phyloP scores from a whole-genome alignment of 2,113 vertebrate species.

The Daubentonia madagascariensis region DNA sequence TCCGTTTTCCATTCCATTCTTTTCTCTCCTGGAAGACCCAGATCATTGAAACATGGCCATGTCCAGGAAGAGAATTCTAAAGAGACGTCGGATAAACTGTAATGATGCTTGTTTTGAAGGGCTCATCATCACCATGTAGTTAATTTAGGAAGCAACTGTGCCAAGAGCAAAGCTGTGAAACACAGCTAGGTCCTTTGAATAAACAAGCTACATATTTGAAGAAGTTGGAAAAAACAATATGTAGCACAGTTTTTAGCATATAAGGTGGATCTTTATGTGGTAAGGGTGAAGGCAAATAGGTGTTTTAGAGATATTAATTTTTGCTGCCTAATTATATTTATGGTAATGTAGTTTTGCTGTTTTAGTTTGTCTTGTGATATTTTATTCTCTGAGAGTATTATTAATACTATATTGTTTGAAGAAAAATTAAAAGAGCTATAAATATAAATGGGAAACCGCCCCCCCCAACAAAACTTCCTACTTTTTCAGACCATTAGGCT shows the following conservation, averaged over 20 bases:
- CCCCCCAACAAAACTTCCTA: not conserved
- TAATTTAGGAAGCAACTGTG: conserved; percentile 31
- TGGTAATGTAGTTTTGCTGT: not conserved
- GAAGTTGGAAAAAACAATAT: not conserved
- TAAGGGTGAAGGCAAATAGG: not conserved
- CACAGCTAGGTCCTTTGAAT: not conserved
- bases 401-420: not conserved
- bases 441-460: not conserved
- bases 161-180: conserved; percentile 32
- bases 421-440: not conserved
- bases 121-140: not conserved
- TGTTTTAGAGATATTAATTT: conserved; percentile 29
- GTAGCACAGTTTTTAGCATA: not conserved
- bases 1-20: not conserved
- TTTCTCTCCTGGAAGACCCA: not conserved
- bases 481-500: not conserved
- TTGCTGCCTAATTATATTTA: not conserved
- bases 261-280: conserved; percentile 4
- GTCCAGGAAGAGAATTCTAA: not conserved
- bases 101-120: not conserved
- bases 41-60: not conserved
- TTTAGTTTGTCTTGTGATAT: not conserved
- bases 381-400: not conserved
- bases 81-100: not conserved
- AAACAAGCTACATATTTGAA: conserved; percentile 18